Conservation (phyloP, 2,113 vertebrate genomes). For the Zosterops japonicus region DNA sequence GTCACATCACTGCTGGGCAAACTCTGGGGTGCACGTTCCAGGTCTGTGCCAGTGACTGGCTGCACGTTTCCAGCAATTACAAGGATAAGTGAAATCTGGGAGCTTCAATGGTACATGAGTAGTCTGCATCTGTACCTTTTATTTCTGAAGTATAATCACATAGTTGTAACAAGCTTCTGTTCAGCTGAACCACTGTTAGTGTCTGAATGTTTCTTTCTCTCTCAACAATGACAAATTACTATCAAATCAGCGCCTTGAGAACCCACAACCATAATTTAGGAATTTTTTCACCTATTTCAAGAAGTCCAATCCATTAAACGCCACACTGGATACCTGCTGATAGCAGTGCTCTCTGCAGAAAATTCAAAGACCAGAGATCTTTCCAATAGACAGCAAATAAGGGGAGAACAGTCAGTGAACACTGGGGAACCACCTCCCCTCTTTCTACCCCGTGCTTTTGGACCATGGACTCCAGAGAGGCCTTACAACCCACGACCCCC, state of each 20-base stretch:
- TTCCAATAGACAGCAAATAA: neutral
- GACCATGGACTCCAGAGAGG: neutral
- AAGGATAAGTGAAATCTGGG: neutral
- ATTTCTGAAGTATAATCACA: neutral
- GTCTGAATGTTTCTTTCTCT: neutral
- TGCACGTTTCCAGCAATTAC: neutral
- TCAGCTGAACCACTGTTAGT: neutral
- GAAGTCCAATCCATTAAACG: neutral
- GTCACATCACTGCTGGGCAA: neutral
- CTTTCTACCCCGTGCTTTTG: neutral
- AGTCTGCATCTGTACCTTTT: neutral
- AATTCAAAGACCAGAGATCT: rapidly evolving
- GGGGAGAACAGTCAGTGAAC: neutral
- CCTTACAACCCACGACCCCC: neutral
- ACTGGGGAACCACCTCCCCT: neutral
- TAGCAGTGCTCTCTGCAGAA: neutral
- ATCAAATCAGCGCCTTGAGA: neutral
- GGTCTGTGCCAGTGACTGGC: neutral
- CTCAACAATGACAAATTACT: neutral
- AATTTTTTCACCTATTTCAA: neutral
- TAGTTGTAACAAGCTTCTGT: neutral
- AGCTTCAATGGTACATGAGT: neutral
- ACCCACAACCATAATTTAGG: neutral
- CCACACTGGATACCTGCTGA: neutral
- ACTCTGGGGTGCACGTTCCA: neutral